phyloP scores from a whole-genome alignment of 1,140 invertebrate genomes.

The Phortica variegata region DNA sequence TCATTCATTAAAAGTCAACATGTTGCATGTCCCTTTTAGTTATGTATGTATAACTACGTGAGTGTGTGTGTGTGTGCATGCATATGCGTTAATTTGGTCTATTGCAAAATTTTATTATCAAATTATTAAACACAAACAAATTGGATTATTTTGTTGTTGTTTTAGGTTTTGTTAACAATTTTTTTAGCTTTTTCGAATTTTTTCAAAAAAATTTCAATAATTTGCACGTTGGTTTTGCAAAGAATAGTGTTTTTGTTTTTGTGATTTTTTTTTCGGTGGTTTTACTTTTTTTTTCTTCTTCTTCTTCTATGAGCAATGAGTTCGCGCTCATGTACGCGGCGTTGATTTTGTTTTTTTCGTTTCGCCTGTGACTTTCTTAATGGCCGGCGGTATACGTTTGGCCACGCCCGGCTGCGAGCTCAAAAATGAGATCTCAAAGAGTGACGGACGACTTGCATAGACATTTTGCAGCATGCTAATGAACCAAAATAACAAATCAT shows the following conservation, averaged over 20 bases:
- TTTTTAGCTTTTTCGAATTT: not conserved
- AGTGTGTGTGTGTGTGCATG: no score
- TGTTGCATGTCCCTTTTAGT: no score
- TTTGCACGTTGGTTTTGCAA: no score
- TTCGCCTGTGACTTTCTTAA: slow-evolving; percentile 36
- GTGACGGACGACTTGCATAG: slow-evolving; percentile 38
- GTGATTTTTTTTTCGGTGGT: not conserved
- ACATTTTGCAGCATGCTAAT: slow-evolving; percentile 48
- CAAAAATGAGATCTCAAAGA: slow-evolving; percentile 47
- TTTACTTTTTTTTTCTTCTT: not conserved
- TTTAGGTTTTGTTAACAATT: not conserved
- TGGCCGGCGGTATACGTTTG: slow-evolving; percentile 40
- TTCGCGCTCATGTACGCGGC: not conserved
- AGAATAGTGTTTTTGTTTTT: no score
- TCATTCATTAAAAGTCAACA: no score
- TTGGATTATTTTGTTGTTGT: not conserved
- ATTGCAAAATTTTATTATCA: not conserved
- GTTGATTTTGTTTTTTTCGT: slow-evolving; percentile 30
- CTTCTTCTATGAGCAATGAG: not conserved
- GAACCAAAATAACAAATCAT: slow-evolving; percentile 46
- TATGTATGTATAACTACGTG: no score
- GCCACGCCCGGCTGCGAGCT: slow-evolving; percentile 43
- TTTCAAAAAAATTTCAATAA: not conserved
- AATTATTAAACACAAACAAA: not conserved
- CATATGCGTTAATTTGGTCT: not conserved